phyloP scores from a whole-genome alignment of 2,888 invertebrate genomes.

The Drosophila emarginata region DNA sequence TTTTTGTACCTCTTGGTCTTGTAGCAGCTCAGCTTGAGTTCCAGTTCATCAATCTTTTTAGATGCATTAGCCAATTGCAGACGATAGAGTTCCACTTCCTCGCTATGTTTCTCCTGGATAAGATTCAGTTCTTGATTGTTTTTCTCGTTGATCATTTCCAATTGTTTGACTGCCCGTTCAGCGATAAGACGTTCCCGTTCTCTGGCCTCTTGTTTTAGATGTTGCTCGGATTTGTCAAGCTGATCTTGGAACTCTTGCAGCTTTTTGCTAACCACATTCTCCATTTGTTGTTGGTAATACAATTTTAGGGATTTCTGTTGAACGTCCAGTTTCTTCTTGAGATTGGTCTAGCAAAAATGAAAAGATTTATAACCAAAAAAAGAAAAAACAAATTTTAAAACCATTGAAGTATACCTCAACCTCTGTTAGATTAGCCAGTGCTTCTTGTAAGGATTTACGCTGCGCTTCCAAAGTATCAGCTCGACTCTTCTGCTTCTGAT shows the following conservation, averaged over 20 bases:
- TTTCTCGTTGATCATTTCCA: conserved; percentile 87
- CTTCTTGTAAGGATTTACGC: conserved; percentile 84
- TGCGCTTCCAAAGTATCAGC: conserved; percentile 84
- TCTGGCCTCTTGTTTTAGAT: conserved; percentile 86
- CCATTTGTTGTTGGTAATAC: conserved; percentile 91
- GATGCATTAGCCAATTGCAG: conserved; percentile 88
- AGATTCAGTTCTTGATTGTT: conserved; percentile 90
- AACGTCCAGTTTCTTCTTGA: conserved; percentile 85
- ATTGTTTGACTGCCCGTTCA: conserved; percentile 88
- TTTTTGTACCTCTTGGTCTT: conserved; percentile 76
- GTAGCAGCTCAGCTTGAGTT: conserved; percentile 83
- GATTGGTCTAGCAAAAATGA: conserved; percentile 79
- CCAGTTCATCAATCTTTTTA: conserved; percentile 87
- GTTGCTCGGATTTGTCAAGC: conserved; percentile 87
- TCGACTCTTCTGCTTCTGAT: conserved; percentile 84
- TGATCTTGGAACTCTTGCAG: conserved; percentile 90
- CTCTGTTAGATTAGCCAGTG: conserved; percentile 83
- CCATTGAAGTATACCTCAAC: conserved; percentile 84
- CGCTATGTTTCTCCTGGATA: conserved; percentile 90
- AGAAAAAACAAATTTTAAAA: too few relatives aligned
- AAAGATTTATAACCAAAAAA: neutral
- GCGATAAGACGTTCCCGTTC: conserved; percentile 87
- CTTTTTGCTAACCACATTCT: conserved; percentile 89
- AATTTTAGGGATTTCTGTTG: conserved; percentile 87
- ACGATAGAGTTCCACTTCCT: conserved; percentile 89